Evolutionary conservation across 2,113 vertebrate species (phyloP).

Genomic region (Acrocephalus arundinaceus): DNA sequence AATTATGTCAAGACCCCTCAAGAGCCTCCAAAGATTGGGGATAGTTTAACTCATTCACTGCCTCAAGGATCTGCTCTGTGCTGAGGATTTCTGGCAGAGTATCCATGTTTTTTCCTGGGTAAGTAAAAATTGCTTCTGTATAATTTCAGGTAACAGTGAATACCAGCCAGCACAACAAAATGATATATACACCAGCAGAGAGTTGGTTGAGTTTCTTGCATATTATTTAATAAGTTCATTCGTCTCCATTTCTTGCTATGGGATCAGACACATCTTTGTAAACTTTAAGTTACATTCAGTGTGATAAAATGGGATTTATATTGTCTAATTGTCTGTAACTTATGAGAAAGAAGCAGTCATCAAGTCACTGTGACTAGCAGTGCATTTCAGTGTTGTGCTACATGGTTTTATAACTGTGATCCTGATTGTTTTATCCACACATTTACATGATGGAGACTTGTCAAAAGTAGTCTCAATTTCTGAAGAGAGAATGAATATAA

Average conservation of each 20-base stretch:
- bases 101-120: not conserved
- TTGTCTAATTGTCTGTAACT: not conserved
- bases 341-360: not conserved
- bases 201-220: not conserved
- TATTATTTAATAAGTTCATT: not conserved
- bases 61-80: not conserved
- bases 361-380: not conserved
- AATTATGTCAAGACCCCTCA: not conserved
- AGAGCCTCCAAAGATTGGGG: not conserved
- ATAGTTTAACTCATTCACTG: not conserved
- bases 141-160: not conserved
- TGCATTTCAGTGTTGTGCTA: not conserved
- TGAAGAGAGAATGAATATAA: not conserved
- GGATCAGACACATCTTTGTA: not conserved
- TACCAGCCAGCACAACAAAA: not conserved
- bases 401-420: not conserved
- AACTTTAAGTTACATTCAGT: not conserved
- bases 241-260: not conserved
- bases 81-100: not conserved
- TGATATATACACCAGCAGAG: not conserved
- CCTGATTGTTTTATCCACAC: not conserved
- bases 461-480: not conserved
- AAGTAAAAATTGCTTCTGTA: not conserved
- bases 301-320: not conserved
- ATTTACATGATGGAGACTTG: not conserved